These are phyloP conservation scores for Eupithecia tripunctaria DNA, from an alignment of 2,888 invertebrate species.

Conservation along the genomic window DNA sequence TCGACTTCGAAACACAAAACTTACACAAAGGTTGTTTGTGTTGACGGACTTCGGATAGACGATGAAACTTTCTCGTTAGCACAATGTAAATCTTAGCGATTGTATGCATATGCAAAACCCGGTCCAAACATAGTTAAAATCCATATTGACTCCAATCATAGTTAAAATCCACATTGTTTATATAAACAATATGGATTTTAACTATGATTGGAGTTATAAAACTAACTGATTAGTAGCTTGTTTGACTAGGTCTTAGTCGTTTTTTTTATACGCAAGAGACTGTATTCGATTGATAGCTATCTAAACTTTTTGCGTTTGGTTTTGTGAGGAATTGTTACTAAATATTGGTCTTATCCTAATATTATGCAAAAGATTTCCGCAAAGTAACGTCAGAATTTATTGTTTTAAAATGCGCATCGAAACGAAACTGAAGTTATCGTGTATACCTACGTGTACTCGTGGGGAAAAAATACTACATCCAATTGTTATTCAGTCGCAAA, in stretches of 20 bases:
- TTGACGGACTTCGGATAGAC: slow-evolving; percentile 14
- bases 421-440: not conserved
- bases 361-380: too few species aligned
- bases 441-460: not conserved
- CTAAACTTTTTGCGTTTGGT: too few species aligned
- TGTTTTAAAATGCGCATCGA: not conserved
- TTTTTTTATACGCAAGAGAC: not conserved
- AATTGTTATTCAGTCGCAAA: not conserved
- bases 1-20: slow-evolving; percentile 16
- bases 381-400: too few species aligned
- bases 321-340: too few species aligned
- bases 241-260: not conserved
- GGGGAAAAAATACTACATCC: not conserved
- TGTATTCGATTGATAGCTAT: not conserved
- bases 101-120: not conserved
- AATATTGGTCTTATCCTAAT: too few species aligned
- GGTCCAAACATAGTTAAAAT: too few species aligned
- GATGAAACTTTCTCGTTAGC: slow-evolving; percentile 14
- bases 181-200: not conserved
- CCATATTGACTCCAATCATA: too few species aligned
- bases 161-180: too few species aligned
- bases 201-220: not conserved
- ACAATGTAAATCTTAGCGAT: not conserved
- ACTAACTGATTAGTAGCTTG: not conserved
- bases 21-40: slow-evolving; percentile 20